Conservation (phyloP, 2,888 invertebrate genomes). For the Scotopteryx bipunctaria region DNA sequence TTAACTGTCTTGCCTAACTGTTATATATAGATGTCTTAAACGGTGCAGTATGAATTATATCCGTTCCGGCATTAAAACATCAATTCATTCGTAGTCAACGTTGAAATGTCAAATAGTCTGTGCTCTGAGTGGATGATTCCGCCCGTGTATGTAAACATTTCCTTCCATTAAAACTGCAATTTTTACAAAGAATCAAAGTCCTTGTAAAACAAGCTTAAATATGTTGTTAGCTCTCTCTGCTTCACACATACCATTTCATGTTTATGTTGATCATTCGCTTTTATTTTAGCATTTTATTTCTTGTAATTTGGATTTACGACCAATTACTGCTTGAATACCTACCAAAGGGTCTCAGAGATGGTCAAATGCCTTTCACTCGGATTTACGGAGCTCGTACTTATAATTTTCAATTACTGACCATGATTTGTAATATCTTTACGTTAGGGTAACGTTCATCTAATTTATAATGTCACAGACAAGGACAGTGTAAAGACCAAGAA, state of each 20-base stretch:
- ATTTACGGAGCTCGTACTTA: slow-evolving; percentile 20
- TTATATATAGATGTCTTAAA: background rate
- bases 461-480: too few relatives aligned
- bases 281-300: slow-evolving; percentile 1
- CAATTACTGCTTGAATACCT: slow-evolving; percentile 4
- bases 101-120: too few relatives aligned
- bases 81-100: too few relatives aligned
- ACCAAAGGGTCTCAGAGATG: slow-evolving; percentile 17
- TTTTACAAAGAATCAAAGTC: too few relatives aligned
- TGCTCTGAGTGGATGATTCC: too few relatives aligned
- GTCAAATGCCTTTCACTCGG: slow-evolving; percentile 30
- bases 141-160: too few relatives aligned
- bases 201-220: background rate
- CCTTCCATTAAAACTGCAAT: too few relatives aligned
- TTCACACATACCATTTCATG: background rate
- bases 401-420: slow-evolving; percentile 32
- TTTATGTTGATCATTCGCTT: background rate
- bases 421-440: slow-evolving; percentile 28
- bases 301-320: slow-evolving; percentile 8
- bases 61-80: too few relatives aligned
- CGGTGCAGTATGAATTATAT: too few relatives aligned
- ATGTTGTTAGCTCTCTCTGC: too few relatives aligned
- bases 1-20: slow-evolving; percentile 39
- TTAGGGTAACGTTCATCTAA: background rate
- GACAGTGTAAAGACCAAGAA: too few relatives aligned